phyloP scores from a whole-genome alignment of 1,140 invertebrate species.

The Olivierus martensii region DNA sequence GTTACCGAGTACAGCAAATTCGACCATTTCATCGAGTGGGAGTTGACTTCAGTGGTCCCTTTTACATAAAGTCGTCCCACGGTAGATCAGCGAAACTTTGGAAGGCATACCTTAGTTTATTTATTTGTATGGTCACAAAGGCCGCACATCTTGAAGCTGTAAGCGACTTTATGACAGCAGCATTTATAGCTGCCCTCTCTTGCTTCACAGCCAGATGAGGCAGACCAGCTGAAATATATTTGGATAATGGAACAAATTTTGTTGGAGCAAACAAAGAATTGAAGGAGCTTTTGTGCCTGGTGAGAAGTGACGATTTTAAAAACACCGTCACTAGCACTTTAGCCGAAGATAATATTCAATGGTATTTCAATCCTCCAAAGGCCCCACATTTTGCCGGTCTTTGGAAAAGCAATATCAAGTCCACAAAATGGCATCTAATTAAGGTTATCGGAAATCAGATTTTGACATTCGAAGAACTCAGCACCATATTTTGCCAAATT shows the following conservation, averaged over 20 bases:
- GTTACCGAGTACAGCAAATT: neutral
- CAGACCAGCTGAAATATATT: slow-evolving; percentile 17
- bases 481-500: slow-evolving; percentile 23
- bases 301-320: neutral
- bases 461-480: slow-evolving; percentile 22
- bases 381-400: slow-evolving; percentile 27
- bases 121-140: slow-evolving; percentile 15
- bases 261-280: slow-evolving; percentile 7
- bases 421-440: slow-evolving; percentile 18
- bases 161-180: slow-evolving; percentile 4
- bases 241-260: slow-evolving; percentile 27
- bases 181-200: slow-evolving; percentile 21
- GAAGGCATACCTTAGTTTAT: slow-evolving; percentile 10
- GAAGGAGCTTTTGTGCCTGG: neutral
- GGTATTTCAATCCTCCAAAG: slow-evolving; percentile 31
- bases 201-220: slow-evolving; percentile 23
- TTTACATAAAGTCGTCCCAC: neutral
- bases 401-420: slow-evolving; percentile 13
- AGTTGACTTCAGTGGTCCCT: neutral
- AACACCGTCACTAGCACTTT: no score
- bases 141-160: slow-evolving; percentile 19
- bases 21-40: no score
- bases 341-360: neutral
- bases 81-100: neutral
- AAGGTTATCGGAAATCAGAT: neutral